phyloP scores from a whole-genome alignment of 2,797 vertebrate genomes.

The Diglossa cyanea region DNA sequence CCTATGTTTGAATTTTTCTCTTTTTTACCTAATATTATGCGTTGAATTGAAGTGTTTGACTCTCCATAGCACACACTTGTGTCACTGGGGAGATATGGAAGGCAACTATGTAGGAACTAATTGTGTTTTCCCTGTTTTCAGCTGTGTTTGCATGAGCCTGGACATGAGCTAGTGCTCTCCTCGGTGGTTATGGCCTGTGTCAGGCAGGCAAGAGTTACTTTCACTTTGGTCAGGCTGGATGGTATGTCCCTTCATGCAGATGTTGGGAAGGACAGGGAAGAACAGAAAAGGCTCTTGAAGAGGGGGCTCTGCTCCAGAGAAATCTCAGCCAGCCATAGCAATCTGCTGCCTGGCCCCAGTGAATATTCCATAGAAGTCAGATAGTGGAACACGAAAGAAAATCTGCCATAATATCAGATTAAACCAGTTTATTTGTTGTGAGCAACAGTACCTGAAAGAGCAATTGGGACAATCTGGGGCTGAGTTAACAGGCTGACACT shows the following conservation, averaged over 20 bases:
- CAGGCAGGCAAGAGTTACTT: rapidly evolving
- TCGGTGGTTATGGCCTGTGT: background rate
- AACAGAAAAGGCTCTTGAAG: background rate
- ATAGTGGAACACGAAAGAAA: background rate
- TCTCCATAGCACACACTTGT: background rate
- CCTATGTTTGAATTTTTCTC: background rate
- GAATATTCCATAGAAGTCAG: background rate
- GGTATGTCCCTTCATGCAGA: background rate
- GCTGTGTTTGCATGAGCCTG: background rate
- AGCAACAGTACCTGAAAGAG: background rate
- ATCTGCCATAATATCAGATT: background rate
- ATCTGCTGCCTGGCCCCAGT: background rate
- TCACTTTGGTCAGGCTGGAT: background rate
- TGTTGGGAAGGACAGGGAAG: background rate
- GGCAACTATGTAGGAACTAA: background rate
- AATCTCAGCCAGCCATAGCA: background rate
- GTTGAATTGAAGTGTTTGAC: background rate
- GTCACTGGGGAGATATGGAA: background rate
- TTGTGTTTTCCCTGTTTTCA: background rate
- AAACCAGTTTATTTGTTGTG: background rate
- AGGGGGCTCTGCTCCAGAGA: background rate
- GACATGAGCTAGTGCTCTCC: background rate
- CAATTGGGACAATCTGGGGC: background rate
- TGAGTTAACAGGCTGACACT: background rate
- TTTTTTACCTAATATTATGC: background rate